Evolutionary conservation across 1,140 invertebrate species (phyloP).

Genomic region (Cydia pomonella): DNA sequence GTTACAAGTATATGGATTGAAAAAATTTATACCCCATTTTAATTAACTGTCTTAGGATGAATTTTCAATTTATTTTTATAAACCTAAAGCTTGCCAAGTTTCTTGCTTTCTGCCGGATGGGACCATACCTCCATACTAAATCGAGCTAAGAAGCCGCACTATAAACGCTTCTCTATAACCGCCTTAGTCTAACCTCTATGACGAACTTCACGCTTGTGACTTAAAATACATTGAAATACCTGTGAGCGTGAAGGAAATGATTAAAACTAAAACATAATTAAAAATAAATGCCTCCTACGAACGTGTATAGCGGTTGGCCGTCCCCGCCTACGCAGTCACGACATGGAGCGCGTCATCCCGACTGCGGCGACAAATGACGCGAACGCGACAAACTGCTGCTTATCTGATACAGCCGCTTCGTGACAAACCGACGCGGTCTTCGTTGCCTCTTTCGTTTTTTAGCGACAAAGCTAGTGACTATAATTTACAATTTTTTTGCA

Average conservation of each 20-base stretch:
- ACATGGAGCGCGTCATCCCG: slow-evolving; percentile 42
- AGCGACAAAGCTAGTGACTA: background rate
- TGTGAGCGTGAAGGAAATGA: too few relatives aligned
- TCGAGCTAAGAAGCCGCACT: too few relatives aligned
- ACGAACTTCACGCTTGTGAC: background rate
- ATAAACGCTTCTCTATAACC: too few relatives aligned
- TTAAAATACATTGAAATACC: too few relatives aligned
- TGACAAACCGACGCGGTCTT: slow-evolving; percentile 60
- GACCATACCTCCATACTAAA: too few relatives aligned
- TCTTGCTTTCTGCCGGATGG: too few relatives aligned
- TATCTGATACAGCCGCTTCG: slow-evolving; percentile 72
- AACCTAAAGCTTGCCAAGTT: too few relatives aligned
- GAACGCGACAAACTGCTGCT: slow-evolving; percentile 69
- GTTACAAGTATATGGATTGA: too few relatives aligned
- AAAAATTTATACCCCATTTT: too few relatives aligned
- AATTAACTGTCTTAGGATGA: too few relatives aligned
- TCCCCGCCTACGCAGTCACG: slow-evolving; percentile 63
- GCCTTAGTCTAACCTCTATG: background rate
- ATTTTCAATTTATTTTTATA: too few relatives aligned
- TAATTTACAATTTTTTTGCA: too few relatives aligned
- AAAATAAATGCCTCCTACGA: slow-evolving; percentile 8
- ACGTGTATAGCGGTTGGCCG: background rate
- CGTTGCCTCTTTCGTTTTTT: slow-evolving; percentile 53
- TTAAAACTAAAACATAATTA: background rate
- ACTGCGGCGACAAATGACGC: slow-evolving; percentile 63